Percentiles rank a stretch among this genome's conserved stretches.
phyloP scores from a whole-genome alignment of 2,888 invertebrate species.

The Andrena flavipes region DNA sequence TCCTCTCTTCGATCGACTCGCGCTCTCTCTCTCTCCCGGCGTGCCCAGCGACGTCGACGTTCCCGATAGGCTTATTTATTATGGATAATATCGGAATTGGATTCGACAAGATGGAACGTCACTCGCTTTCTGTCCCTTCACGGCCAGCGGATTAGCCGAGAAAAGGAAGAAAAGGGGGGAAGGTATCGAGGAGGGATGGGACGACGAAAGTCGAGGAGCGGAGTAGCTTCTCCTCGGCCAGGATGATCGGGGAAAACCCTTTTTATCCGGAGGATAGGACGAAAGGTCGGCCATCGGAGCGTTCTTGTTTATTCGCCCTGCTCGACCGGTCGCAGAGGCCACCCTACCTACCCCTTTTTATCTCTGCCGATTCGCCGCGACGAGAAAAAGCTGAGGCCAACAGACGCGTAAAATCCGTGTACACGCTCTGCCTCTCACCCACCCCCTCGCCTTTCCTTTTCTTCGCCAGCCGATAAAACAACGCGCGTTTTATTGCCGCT shows the following conservation, averaged over 20 bases:
- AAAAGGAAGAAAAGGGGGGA: not conserved
- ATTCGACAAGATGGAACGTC: conserved; percentile 53
- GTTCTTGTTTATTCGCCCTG: conserved; percentile 58
- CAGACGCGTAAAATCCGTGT: conserved; percentile 52
- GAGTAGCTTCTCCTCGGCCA: conserved; percentile 46
- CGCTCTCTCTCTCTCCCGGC: not conserved
- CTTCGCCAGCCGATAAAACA: conserved; percentile 41
- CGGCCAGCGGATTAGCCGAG: conserved; percentile 37
- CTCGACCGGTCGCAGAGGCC: not conserved
- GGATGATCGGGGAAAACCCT: conserved; percentile 58
- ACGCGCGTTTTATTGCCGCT: conserved; percentile 42
- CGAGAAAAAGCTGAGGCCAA: conserved; percentile 24
- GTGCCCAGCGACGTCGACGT: not conserved
- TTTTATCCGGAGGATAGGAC: conserved; percentile 53
- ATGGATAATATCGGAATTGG: conserved; percentile 75
- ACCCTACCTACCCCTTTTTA: not conserved
- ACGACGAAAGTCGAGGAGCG: conserved; percentile 34
- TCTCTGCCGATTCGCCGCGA: conserved; percentile 20
- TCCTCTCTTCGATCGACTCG: not conserved
- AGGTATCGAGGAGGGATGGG: conserved; percentile 37
- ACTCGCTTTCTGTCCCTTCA: conserved; percentile 4
- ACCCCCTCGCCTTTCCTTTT: not conserved
- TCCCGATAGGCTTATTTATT: conserved; percentile 69
- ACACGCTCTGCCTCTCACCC: not conserved
- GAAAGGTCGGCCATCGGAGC: conserved; percentile 44